These are phyloP conservation scores for Noctuana brunneofusca DNA, from an alignment of 2,888 invertebrate species.

Conservation along the genomic window DNA sequence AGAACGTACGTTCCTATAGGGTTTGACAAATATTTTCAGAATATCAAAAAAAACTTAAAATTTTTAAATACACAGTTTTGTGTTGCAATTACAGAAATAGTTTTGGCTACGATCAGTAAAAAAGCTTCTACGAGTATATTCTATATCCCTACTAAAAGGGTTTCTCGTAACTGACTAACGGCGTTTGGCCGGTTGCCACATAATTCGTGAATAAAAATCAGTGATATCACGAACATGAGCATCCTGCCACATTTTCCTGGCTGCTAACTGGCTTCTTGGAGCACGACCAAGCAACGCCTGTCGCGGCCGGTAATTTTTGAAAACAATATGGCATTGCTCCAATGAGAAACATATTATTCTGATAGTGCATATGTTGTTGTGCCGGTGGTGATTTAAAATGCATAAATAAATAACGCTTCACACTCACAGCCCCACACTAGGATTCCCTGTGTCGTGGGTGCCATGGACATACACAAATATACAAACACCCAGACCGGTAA, in stretches of 20 bases:
- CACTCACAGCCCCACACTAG: too few relatives aligned
- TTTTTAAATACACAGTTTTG: too few relatives aligned
- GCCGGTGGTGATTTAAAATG: not conserved
- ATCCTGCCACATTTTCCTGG: constrained; percentile 51
- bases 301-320: constrained; percentile 59
- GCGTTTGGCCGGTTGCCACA: constrained; percentile 18
- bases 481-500: too few relatives aligned
- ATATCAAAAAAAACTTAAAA: too few relatives aligned
- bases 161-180: not conserved
- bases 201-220: constrained; percentile 28
- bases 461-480: too few relatives aligned
- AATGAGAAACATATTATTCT: constrained; percentile 63
- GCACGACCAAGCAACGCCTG: constrained; percentile 55
- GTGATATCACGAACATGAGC: constrained; percentile 37
- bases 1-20: too few relatives aligned
- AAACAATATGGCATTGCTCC: constrained; percentile 71
- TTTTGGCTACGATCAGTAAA: not conserved
- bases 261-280: constrained; percentile 57
- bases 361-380: constrained; percentile 55
- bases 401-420: too few relatives aligned
- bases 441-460: too few relatives aligned
- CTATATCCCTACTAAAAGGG: not conserved
- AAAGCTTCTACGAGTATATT: too few relatives aligned
- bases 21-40: too few relatives aligned
- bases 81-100: too few relatives aligned